Conservation (phyloP, 2,113 vertebrate genomes). For the pig (Sus scrofa) region T2T-Sscrofa CM000830.6:45938001-45938500, state of each 20-base stretch:
- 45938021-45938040: conserved; percentile 53
- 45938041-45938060: conserved; percentile 37
- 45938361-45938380: conserved; percentile 76
- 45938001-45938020: conserved; percentile 29
- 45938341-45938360: conserved; percentile 56
- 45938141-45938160: conserved; percentile 79
- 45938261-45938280: conserved; percentile 44
- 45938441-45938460: neutral
- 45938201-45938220: conserved; percentile 86
- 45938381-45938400: conserved; percentile 73
- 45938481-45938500: conserved; percentile 8
- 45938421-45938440: neutral
- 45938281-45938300: conserved; percentile 36
- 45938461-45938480: neutral
- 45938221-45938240: conserved; percentile 31
- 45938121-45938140: conserved; percentile 72
- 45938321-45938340: conserved; percentile 24
- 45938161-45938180: conserved; percentile 84
- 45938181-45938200: conserved; percentile 87
- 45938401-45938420: neutral
- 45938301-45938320: conserved; percentile 38
- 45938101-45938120: conserved; percentile 64
- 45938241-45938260: conserved; percentile 60
- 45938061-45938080: conserved; percentile 53
- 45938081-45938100: neutral